Percentiles rank a stretch among this genome's conserved stretches.
These are phyloP conservation scores for Macroglossus sobrinus DNA, from an alignment of 2,113 vertebrate genomes.

Conservation along the genomic window DNA sequence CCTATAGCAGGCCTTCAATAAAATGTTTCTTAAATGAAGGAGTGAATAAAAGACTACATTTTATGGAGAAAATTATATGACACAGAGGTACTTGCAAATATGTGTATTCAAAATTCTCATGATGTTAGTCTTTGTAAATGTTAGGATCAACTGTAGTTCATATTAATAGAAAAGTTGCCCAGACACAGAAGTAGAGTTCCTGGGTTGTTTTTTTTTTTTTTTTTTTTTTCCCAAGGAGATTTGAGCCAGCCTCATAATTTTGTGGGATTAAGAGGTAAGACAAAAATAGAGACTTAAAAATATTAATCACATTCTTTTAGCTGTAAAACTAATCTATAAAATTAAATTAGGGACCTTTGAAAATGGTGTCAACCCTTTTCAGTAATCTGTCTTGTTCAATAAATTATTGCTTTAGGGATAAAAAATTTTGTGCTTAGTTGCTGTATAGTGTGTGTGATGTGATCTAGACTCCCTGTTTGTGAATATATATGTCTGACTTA, in stretches of 20 bases:
- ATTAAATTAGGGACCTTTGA: conserved; percentile 33
- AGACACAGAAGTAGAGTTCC: conserved; percentile 12
- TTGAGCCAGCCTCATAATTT: conserved; percentile 9
- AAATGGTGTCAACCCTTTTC: not conserved
- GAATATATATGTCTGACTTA: not conserved
- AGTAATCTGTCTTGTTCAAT: not conserved
- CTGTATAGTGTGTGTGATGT: not conserved
- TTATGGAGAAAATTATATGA: not conserved
- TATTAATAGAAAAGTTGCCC: conserved; percentile 59
- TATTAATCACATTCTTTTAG: conserved; percentile 20
- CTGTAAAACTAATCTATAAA: conserved; percentile 13
- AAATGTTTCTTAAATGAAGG: conserved; percentile 27
- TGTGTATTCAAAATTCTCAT: not conserved
- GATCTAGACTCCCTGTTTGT: not conserved
- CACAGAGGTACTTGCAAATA: not conserved
- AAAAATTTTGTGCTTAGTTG: not conserved
- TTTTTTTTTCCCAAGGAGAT: conserved; percentile 55
- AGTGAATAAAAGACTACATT: not conserved
- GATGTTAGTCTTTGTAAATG: not conserved
- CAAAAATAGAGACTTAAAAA: conserved; percentile 39
- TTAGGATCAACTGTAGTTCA: conserved; percentile 29
- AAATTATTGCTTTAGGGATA: conserved; percentile 16
- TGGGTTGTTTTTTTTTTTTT: no score
- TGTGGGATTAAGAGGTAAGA: conserved; percentile 41
- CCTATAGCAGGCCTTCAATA: not conserved